Conservation (phyloP, 2,113 vertebrate species). For the Sylvilagus bachmani region DNA sequence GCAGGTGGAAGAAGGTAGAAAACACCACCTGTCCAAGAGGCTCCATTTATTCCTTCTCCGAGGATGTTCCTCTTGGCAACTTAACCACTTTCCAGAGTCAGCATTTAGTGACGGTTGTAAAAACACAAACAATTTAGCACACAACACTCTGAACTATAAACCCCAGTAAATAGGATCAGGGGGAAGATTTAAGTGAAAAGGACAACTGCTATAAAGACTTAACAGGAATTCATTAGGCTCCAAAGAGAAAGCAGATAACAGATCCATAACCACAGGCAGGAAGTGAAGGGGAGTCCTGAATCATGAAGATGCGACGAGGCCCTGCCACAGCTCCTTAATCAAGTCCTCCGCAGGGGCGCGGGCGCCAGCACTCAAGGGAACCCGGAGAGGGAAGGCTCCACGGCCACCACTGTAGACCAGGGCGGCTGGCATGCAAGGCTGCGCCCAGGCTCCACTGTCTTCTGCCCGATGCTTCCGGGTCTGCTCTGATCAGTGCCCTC, state of each 20-base stretch:
- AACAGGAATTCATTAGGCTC: conserved; percentile 86
- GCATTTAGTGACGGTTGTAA: conserved; percentile 69
- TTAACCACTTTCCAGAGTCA: conserved; percentile 60
- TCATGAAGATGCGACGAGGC: conserved; percentile 74
- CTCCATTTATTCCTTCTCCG: not conserved
- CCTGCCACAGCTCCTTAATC: conserved; percentile 61
- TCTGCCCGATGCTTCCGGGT: too few relatives aligned
- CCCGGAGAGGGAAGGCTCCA: not conserved
- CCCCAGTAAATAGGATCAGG: conserved; percentile 83
- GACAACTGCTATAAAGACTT: conserved; percentile 84
- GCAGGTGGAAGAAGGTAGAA: not conserved
- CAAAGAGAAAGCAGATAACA: conserved; percentile 84
- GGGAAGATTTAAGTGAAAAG: conserved; percentile 86
- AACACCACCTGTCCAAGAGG: too few relatives aligned
- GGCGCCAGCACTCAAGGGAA: conserved; percentile 52
- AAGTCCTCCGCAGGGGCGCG: not conserved
- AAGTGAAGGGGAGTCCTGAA: conserved; percentile 81
- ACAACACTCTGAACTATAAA: conserved; percentile 78
- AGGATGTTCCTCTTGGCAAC: not conserved
- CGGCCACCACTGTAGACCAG: not conserved
- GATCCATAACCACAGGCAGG: conserved; percentile 55
- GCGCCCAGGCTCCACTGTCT: not conserved
- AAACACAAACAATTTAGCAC: conserved; percentile 83
- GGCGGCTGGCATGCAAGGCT: not conserved
- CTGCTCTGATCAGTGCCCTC: not conserved